These are phyloP conservation scores for Ischnus inquisitorius DNA, from an alignment of 2,888 invertebrate species.

Conservation along the genomic window DNA sequence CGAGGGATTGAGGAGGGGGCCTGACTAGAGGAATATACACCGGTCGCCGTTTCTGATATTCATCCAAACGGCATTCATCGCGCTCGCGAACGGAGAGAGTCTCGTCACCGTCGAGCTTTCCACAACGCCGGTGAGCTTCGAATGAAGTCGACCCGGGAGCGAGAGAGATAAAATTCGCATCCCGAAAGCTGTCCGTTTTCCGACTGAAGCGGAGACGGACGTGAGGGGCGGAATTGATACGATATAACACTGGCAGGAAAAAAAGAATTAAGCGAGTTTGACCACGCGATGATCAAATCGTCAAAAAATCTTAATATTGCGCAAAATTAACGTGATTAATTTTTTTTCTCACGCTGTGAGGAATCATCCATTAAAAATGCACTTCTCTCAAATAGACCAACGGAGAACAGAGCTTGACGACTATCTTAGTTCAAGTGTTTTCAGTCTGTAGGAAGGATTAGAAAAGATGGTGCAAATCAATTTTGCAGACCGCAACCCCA, in stretches of 20 bases:
- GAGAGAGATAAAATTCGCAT: constrained; percentile 18
- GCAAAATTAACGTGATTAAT: no score
- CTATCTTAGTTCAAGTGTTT: no score
- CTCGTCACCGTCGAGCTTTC: constrained; percentile 7
- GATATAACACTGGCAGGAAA: not conserved
- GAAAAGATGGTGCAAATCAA: no score
- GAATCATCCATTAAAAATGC: not conserved
- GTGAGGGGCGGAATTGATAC: not conserved
- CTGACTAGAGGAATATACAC: constrained; percentile 49
- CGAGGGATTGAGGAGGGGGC: constrained; percentile 3
- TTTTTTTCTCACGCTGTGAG: not conserved
- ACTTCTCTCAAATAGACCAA: no score
- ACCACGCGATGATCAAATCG: not conserved
- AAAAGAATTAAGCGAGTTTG: not conserved
- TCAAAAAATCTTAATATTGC: no score
- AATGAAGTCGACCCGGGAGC: constrained; percentile 43
- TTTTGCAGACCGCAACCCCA: no score
- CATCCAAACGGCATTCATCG: constrained; percentile 45
- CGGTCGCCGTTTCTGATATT: constrained; percentile 28
- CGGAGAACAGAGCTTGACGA: no score
- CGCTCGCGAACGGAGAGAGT: not conserved
- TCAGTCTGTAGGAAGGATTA: no score
- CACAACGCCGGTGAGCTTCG: constrained; percentile 46
- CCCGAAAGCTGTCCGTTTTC: constrained; percentile 43
- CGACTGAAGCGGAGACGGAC: not conserved